Percentiles rank a stretch among this genome's conserved stretches.
phyloP scores from a whole-genome alignment of 2,797 vertebrate species.

The Liparis tanakae region DNA sequence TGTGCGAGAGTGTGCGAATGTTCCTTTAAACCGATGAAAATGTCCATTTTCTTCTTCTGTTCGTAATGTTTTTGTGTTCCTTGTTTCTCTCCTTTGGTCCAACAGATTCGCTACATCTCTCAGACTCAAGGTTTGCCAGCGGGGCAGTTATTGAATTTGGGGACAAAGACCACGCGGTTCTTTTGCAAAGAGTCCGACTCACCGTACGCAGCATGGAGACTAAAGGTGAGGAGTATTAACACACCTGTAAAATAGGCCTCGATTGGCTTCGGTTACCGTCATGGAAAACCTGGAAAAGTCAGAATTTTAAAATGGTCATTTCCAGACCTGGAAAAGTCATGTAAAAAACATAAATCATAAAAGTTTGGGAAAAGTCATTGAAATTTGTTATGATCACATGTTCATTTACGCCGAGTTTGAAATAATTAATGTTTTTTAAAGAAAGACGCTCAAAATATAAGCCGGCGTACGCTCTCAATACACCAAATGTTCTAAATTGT shows the following conservation, averaged over 20 bases:
- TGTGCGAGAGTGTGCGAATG: not conserved
- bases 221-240: slow-evolving; percentile 88
- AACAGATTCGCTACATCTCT: slow-evolving; percentile 98
- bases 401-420: no score
- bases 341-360: no score
- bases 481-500: no score
- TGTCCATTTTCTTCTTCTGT: not conserved
- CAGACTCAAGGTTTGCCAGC: slow-evolving; percentile 98
- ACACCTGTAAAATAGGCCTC: slow-evolving; percentile 1
- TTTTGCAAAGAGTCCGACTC: slow-evolving; percentile 93
- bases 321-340: no score
- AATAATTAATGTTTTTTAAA: no score
- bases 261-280: no score
- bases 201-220: slow-evolving; percentile 92
- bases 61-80: not conserved
- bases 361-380: no score
- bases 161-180: slow-evolving; percentile 96
- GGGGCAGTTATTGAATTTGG: slow-evolving; percentile 93
- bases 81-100: slow-evolving; percentile 8
- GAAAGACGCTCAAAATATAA: no score
- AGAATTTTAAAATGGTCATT: no score
- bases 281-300: no score
- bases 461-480: no score
- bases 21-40: not conserved
- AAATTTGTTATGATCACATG: no score